Evolutionary conservation across 2,113 vertebrate species (phyloP).

Genomic region (Lasiurus cinereus): DNA sequence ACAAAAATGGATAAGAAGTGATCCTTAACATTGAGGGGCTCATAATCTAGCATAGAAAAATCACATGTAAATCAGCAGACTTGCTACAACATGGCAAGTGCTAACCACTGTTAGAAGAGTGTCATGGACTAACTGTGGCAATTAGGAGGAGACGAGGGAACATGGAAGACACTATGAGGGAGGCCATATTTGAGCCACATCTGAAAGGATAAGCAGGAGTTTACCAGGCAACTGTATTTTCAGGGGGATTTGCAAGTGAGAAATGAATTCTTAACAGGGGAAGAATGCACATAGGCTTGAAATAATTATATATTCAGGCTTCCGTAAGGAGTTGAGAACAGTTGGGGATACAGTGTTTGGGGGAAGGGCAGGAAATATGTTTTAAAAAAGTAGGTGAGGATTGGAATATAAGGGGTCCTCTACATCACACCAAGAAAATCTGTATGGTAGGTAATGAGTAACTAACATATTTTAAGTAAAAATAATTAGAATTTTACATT

Average conservation of each 20-base stretch:
- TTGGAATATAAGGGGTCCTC: background rate
- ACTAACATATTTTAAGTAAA: slow-evolving; percentile 54
- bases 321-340: background rate
- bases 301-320: background rate
- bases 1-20: background rate
- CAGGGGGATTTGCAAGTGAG: background rate
- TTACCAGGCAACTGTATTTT: background rate
- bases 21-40: background rate
- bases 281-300: background rate
- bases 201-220: background rate
- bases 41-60: background rate
- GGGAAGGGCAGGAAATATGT: background rate
- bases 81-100: background rate
- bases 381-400: background rate
- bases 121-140: background rate
- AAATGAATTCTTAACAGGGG: slow-evolving; percentile 51
- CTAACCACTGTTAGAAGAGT: background rate
- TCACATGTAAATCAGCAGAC: background rate
- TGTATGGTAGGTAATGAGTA: background rate
- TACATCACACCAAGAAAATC: background rate
- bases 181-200: background rate
- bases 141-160: background rate
- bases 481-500: background rate
- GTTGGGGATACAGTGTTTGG: background rate
- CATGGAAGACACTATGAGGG: background rate